Conservation (phyloP, 2,888 invertebrate genomes). For the Lumbricus terrestris region DNA sequence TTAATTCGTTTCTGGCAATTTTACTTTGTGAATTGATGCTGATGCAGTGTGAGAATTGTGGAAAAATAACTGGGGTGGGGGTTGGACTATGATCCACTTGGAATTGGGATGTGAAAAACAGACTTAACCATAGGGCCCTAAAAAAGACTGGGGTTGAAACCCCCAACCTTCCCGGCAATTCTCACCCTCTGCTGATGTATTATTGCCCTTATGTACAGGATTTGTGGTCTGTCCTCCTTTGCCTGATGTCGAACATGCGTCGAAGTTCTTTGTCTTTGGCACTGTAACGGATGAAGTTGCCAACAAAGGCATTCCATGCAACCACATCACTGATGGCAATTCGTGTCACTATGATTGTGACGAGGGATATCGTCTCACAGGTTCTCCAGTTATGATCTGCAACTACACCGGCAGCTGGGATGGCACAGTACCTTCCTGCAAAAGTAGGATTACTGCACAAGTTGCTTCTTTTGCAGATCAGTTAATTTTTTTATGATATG, state of each 20-base stretch:
- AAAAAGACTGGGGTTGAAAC: too few relatives aligned
- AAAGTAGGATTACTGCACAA: slow-evolving; percentile 35
- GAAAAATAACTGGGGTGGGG: too few relatives aligned
- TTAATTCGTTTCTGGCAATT: neutral
- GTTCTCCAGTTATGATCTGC: slow-evolving; percentile 43
- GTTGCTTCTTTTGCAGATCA: neutral
- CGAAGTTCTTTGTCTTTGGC: slow-evolving; percentile 41
- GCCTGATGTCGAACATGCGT: slow-evolving; percentile 38
- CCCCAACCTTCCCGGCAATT: too few relatives aligned
- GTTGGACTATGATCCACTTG: too few relatives aligned
- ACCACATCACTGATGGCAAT: slow-evolving; percentile 31
- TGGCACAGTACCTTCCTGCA: slow-evolving; percentile 40
- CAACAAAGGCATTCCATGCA: slow-evolving; percentile 38
- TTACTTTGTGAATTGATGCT: neutral
- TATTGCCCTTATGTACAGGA: slow-evolving; percentile 22
- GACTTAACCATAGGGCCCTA: too few relatives aligned
- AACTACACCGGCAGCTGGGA: slow-evolving; percentile 42
- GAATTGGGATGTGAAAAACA: too few relatives aligned
- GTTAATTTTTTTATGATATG: neutral
- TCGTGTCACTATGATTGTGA: slow-evolving; percentile 36
- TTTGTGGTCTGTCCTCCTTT: slow-evolving; percentile 34
- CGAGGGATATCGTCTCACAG: slow-evolving; percentile 30
- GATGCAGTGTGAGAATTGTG: too few relatives aligned
- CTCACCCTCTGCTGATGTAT: neutral
- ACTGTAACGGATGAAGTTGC: slow-evolving; percentile 38